These are phyloP conservation scores for Archilochus colubris DNA, from an alignment of 2,113 vertebrate genomes.

Conservation along the genomic window DNA sequence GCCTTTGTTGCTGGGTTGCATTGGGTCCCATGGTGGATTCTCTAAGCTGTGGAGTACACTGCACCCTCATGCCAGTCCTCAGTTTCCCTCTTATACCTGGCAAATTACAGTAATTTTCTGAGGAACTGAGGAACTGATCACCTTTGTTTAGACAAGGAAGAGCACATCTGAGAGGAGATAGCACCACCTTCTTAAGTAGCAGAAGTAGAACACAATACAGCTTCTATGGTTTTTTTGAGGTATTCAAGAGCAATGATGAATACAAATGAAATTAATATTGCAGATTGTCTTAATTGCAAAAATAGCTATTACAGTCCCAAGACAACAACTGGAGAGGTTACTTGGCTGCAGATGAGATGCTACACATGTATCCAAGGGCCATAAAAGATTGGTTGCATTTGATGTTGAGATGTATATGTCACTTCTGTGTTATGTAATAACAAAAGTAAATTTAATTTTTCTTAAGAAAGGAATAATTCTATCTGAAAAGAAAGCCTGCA, in stretches of 20 bases:
- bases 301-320: background rate
- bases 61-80: accelerated
- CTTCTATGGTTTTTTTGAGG: background rate
- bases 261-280: background rate
- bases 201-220: background rate
- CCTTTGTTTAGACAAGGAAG: background rate
- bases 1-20: background rate
- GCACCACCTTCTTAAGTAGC: background rate
- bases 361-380: background rate
- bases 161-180: background rate
- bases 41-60: background rate
- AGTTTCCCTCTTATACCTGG: background rate
- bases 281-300: background rate
- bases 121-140: background rate
- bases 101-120: background rate
- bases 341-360: constrained; percentile 21
- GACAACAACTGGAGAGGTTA: background rate
- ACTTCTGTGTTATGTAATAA: background rate
- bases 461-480: background rate
- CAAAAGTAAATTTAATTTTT: background rate
- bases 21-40: background rate
- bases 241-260: background rate
- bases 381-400: background rate
- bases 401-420: background rate
- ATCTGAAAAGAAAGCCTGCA: background rate